Conservation (phyloP, 2,113 vertebrate genomes). For the Parus major region DNA sequence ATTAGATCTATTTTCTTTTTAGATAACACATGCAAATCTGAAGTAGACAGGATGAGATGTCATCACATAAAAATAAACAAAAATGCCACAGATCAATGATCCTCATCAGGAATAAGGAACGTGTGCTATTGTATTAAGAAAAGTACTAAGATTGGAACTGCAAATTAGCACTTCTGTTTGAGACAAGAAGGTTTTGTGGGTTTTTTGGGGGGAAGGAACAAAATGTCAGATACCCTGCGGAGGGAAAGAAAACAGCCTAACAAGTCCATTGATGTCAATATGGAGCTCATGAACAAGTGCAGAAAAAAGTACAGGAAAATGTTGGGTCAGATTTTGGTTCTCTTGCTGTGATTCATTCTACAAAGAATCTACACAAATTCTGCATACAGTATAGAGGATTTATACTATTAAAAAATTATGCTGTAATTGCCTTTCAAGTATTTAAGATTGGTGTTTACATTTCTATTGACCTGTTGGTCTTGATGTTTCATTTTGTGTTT, state of each 20-base stretch:
- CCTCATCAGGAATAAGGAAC: neutral
- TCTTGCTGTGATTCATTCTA: neutral
- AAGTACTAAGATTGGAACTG: neutral
- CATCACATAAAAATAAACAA: neutral
- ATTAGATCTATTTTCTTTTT: neutral
- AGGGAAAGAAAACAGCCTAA: neutral
- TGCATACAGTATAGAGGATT: rapidly evolving
- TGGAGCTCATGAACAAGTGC: neutral
- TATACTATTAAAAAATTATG: neutral
- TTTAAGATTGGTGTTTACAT: neutral
- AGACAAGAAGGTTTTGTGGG: neutral
- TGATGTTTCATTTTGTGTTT: neutral
- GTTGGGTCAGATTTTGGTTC: neutral
- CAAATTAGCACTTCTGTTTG: neutral
- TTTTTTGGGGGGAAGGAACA: neutral
- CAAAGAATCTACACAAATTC: neutral
- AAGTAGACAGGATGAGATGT: neutral
- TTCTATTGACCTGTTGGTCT: neutral
- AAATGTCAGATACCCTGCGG: neutral
- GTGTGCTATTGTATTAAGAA: neutral
- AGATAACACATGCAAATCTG: neutral
- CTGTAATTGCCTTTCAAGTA: neutral
- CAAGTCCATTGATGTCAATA: neutral
- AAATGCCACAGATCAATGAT: neutral
- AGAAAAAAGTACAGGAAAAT: neutral